These are phyloP conservation scores for Andrena praecox DNA, from an alignment of 2,888 invertebrate genomes.

Conservation along the genomic window DNA sequence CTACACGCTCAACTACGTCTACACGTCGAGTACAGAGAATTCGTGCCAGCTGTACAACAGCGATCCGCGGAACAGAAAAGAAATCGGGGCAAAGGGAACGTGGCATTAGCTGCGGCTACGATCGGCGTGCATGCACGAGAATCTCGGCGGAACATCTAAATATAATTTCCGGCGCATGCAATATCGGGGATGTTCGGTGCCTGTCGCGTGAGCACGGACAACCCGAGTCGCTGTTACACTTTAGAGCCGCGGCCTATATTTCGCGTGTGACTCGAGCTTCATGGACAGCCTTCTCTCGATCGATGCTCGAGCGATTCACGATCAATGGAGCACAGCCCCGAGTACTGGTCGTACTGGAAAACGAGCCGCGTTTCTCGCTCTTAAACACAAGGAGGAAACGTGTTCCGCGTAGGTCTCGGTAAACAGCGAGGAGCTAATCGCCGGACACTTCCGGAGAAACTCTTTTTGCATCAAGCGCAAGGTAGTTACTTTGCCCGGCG, in stretches of 20 bases:
- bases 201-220: slow-evolving; percentile 39
- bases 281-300: slow-evolving; percentile 8
- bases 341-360: neutral
- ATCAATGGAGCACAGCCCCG: neutral
- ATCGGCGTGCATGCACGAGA: slow-evolving; percentile 55
- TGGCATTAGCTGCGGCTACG: slow-evolving; percentile 51
- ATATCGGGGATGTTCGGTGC: slow-evolving; percentile 35
- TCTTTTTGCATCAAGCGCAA: neutral
- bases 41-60: slow-evolving; percentile 58
- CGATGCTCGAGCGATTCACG: slow-evolving; percentile 9
- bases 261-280: neutral
- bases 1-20: slow-evolving; percentile 2
- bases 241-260: slow-evolving; percentile 45
- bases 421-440: neutral
- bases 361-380: no score
- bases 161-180: slow-evolving; percentile 66
- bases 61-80: slow-evolving; percentile 31
- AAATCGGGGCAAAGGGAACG: slow-evolving; percentile 57
- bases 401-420: neutral
- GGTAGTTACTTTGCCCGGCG: neutral
- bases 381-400: neutral
- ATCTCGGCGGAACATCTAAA: slow-evolving; percentile 60
- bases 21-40: slow-evolving; percentile 35
- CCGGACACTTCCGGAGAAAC: neutral
- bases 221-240: slow-evolving; percentile 37